Percentiles rank a stretch among this genome's conserved stretches.
Conservation (phyloP, 2,888 invertebrate species). For the Thecocarcelia acutangulata region DNA sequence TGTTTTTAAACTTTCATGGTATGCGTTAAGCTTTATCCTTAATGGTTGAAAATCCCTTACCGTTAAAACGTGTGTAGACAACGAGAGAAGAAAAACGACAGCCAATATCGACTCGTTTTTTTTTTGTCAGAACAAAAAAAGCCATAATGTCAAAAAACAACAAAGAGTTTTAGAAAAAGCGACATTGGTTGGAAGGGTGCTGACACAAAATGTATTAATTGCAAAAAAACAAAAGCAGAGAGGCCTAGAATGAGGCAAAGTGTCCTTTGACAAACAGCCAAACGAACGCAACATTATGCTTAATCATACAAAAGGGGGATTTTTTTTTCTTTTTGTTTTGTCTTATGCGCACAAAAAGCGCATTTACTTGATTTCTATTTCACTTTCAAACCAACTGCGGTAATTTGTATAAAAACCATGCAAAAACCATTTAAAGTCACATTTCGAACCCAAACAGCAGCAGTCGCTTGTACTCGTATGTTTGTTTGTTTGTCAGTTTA, state of each 20-base stretch:
- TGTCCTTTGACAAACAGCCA: constrained; percentile 14
- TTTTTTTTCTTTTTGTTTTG: not conserved
- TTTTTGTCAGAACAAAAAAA: constrained; percentile 53
- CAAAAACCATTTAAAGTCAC: constrained; percentile 53
- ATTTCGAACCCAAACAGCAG: constrained; percentile 1
- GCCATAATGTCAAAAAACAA: constrained; percentile 56
- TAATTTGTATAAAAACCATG: constrained; percentile 49
- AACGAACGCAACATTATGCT: constrained; percentile 17
- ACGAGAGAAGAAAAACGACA: not conserved
- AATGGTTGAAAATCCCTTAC: constrained; percentile 41
- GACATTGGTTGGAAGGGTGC: constrained; percentile 41
- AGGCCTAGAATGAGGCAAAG: constrained; percentile 13
- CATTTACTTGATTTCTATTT: constrained; percentile 52
- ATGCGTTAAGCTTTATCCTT: constrained; percentile 8
- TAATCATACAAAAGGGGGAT: not conserved
- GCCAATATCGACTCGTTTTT: not conserved
- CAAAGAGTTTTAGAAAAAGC: constrained; percentile 25
- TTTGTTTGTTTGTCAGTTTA: not conserved
- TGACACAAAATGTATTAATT: constrained; percentile 64
- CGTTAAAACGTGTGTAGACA: not conserved
- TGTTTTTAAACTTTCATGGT: constrained; percentile 8
- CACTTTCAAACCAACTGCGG: constrained; percentile 31
- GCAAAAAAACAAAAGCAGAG: constrained; percentile 33
- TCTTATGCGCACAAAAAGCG: constrained; percentile 53
- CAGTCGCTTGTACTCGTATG: not conserved